Evolutionary conservation across 2,797 vertebrate genomes (phyloP).

Genomic region (Corythornis leucogaster): DNA sequence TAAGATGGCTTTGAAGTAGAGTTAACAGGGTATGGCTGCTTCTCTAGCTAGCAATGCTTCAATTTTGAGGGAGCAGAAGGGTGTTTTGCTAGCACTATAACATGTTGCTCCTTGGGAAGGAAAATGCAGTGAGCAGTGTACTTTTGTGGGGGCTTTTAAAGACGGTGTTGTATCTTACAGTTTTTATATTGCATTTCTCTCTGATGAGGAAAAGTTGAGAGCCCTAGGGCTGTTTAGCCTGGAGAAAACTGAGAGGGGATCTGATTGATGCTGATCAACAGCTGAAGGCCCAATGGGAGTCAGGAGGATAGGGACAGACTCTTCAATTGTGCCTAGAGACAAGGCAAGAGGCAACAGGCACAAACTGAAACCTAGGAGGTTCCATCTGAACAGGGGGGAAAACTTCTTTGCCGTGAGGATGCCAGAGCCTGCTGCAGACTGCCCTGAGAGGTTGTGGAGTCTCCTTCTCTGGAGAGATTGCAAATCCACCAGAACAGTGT

Average conservation of each 20-base stretch:
- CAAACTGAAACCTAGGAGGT: not conserved
- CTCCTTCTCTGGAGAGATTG: not conserved
- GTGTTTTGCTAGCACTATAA: not conserved
- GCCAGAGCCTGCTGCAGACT: not conserved
- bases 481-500: not conserved
- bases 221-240: not conserved
- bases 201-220: not conserved
- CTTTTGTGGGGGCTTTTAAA: not conserved
- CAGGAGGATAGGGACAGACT: not conserved
- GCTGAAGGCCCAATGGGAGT: not conserved
- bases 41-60: not conserved
- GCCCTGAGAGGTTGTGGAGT: not conserved
- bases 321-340: not conserved
- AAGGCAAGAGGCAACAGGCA: not conserved
- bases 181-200: not conserved
- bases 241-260: not conserved
- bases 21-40: not conserved
- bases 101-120: not conserved
- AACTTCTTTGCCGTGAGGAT: not conserved
- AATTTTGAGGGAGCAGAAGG: not conserved
- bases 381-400: not conserved
- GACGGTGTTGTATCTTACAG: not conserved
- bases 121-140: not conserved
- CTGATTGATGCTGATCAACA: not conserved
- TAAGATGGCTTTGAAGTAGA: not conserved